Base-by-base conservation (phyloP, 1,140 invertebrate species). In the Bombus impatiens region DNA sequence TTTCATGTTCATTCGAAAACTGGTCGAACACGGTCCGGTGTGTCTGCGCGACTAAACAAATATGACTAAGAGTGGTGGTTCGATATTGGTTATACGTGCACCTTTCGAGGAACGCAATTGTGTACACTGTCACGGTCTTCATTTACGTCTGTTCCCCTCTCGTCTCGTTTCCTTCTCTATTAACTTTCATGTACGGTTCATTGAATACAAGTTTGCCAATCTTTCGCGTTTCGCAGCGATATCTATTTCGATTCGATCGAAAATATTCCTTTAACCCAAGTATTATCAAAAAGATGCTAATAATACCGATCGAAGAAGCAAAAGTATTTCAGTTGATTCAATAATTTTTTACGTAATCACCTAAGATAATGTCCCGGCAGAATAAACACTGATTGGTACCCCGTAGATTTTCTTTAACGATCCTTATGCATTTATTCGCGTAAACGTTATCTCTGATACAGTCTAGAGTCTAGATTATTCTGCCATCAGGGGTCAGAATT, bases 41-140 rank as follows among this genome's bases (percentile, higher is more conserved):
- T 44, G 72, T 77, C 71, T 67, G 71, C 42, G 67, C 84, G 88
- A 80, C 88, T 89, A 87, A 89, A 77, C 78, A 89, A 89, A 89
- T 59, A 89, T 86, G 70, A 86, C 78, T 81, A 65, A 53, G 40
- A 79, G 67, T 47, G 81, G 40, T 59, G 76, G 35, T 35, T 44
- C 72, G 72, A 74, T 57, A 68, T 18, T 74, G 57, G 77, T 80
- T 84, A 53, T 74, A 74, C 32, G 77, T 85, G 76, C 78, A 76
- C 79, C 53, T 86, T 89, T 89, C 84, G 80, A 47, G 44, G 84
- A 89, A 89, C 80, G 42, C 80, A 87, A 79, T 89, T 89, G 80
- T 84, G 88, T 82, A 87, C 88, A 87, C 76, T 89, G 84, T 87
- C 87, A 62, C 68, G 57, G 47, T 89, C 87, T 72, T 86, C 84